phyloP scores from a whole-genome alignment of 2,113 vertebrate species.

The Coryphaenoides rupestris region DNA sequence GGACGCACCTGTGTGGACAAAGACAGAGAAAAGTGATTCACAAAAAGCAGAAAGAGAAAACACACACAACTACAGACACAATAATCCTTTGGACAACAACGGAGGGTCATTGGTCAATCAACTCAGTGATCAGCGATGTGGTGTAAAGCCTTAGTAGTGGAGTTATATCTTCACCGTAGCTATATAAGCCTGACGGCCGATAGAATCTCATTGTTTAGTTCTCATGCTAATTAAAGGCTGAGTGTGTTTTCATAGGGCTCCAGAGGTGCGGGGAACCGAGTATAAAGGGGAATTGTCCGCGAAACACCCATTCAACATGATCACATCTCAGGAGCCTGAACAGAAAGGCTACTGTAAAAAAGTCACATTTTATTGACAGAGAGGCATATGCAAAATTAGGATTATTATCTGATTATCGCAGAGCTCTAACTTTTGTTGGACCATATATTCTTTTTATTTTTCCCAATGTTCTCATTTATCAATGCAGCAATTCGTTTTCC shows the following conservation, averaged over 20 bases:
- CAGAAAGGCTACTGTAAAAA: background rate
- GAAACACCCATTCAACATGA: background rate
- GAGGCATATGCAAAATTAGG: too few relatives aligned
- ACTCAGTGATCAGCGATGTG: too few relatives aligned
- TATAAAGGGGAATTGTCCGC: background rate
- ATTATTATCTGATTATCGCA: background rate
- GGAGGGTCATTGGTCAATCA: too few relatives aligned
- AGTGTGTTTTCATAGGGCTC: conserved; percentile 35
- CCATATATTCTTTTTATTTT: background rate
- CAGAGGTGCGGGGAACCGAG: conserved; percentile 30
- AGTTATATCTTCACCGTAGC: background rate
- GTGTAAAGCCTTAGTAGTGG: too few relatives aligned
- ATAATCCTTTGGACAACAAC: background rate
- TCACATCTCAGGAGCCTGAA: too few relatives aligned
- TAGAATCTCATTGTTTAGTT: conserved; percentile 50
- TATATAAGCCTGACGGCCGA: background rate
- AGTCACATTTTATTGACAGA: background rate
- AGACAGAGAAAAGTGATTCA: background rate
- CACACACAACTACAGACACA: background rate
- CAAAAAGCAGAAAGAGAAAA: background rate
- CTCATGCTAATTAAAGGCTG: conserved; percentile 53
- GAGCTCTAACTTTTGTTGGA: background rate
- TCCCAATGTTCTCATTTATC: too few relatives aligned
- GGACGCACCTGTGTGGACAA: background rate
- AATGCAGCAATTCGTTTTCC: too few relatives aligned